Conservation (phyloP, 2,113 vertebrate genomes). For the Ammodytes dubius region DNA sequence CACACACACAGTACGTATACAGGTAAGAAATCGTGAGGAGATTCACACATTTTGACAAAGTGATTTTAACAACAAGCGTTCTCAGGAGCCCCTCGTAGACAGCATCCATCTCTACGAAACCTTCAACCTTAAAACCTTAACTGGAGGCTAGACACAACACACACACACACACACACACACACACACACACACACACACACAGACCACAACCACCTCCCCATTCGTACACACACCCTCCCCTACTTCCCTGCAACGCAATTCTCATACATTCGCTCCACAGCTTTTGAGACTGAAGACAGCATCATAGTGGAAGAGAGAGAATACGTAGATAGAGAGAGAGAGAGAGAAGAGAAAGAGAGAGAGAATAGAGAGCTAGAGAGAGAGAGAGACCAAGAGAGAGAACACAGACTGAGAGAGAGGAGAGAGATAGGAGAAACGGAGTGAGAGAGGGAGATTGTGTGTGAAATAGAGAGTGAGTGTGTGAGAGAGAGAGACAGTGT, state of each 20-base stretch:
- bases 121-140: slow-evolving; percentile 59
- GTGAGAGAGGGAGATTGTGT: slow-evolving; percentile 39
- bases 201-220: slow-evolving; percentile 40
- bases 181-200: slow-evolving; percentile 2
- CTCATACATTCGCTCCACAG: slow-evolving; percentile 67
- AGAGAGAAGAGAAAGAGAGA: background rate
- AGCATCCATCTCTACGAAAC: slow-evolving; percentile 24
- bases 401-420: slow-evolving; percentile 27
- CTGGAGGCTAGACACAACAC: slow-evolving; percentile 67
- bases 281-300: slow-evolving; percentile 66
- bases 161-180: slow-evolving; percentile 48
- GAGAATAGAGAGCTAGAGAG: background rate
- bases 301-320: background rate
- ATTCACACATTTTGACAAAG: no score
- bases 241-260: slow-evolving; percentile 49
- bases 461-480: no score
- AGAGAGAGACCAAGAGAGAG: slow-evolving; percentile 5
- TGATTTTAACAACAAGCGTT: no score
- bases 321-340: slow-evolving; percentile 37
- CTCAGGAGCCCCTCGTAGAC: background rate
- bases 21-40: no score
- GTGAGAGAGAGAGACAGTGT: background rate
- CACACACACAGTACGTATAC: no score
- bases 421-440: slow-evolving; percentile 6
- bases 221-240: background rate